Evolutionary conservation across 2,888 invertebrate species (phyloP), one percentile per base, ranked within the genome.

Genomic region (Margaritifera margaritifera): DNA sequence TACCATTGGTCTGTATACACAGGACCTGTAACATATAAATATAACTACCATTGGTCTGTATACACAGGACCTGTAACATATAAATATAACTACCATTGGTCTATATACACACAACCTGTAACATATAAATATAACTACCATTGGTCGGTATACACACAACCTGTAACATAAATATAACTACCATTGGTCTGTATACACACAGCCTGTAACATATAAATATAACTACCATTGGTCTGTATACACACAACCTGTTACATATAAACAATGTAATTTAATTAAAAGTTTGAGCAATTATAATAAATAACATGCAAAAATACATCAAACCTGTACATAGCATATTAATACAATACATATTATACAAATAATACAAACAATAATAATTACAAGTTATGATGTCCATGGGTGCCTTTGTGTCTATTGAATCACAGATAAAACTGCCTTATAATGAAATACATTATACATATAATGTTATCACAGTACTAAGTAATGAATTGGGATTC

Each of bases 141-240:
- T 42, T 42, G 42, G 1, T 42, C 42, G 8, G 42, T 11, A 42
- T 6, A 91, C 90, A 96, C 96, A 96, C 5, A 91, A 88, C 1
- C 31, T 31, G 31, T 31, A 31, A 96, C 88, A 1, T 91, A 91
- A 66, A 97, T 86, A 6, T 91, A 90, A 67, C 93, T 66, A 57
- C 71, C 31, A 20, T 73, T 64, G 31, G 68, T 58, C 18, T 62
- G 57, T 53, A 77, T 80, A 19, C 94, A 84, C 0, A 42, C 2
- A 42, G 0, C 4, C 4, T 42, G 2, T 42, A 42, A 42, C 15
- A 42, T 91, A 90, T 8, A 97, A 90, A 65, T 93, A 92, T 31
- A 92, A 92, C 0, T 96, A 95, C 75, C 93, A 92, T 0, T 94
- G 92, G 86, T 93, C 94, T n/a, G 95, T 96, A 62, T 91, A 91